Percentiles rank a stretch among this genome's conserved stretches.
Evolutionary conservation across 2,888 invertebrate species (phyloP).

Genomic region (Drosophila greeni): DNA sequence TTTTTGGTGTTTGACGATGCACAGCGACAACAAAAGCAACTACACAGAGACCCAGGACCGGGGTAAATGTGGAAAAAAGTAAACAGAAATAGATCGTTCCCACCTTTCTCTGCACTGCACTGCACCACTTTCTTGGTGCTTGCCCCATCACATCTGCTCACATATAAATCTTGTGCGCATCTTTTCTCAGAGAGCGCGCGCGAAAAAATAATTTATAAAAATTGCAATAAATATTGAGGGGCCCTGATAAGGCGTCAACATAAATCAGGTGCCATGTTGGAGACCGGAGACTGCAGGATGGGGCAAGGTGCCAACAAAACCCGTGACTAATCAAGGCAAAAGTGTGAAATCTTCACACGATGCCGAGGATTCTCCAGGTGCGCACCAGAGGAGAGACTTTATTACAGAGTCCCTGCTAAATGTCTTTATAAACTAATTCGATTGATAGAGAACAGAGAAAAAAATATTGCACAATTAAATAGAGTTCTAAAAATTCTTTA

Average conservation of each 20-base stretch:
- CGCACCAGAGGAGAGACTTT: constrained; percentile 7
- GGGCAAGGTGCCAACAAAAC: constrained; percentile 20
- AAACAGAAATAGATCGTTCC: constrained; percentile 43
- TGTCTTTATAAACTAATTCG: constrained; percentile 56
- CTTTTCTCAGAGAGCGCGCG: constrained; percentile 44
- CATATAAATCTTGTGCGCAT: constrained; percentile 62
- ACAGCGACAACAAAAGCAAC: constrained; percentile 48
- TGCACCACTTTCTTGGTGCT: constrained; percentile 19
- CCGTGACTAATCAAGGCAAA: constrained; percentile 75
- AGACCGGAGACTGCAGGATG: constrained; percentile 1
- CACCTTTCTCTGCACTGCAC: constrained; percentile 16
- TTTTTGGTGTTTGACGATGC: constrained; percentile 58
- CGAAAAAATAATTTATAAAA: constrained; percentile 72
- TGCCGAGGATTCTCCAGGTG: constrained; percentile 30
- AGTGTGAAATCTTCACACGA: constrained; percentile 66
- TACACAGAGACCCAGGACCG: constrained; percentile 1
- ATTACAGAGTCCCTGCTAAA: constrained; percentile 22
- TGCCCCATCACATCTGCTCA: constrained; percentile 64
- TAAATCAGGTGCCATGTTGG: constrained; percentile 75
- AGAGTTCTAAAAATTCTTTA: too few relatives aligned
- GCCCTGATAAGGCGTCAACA: constrained; percentile 79
- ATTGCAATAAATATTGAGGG: constrained; percentile 78
- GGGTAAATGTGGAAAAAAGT: constrained; percentile 11
- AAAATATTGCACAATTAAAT: not conserved
- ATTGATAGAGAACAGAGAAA: constrained; percentile 11